Evolutionary conservation across 1,140 invertebrate species (phyloP).

Genomic region (Medauroidea extradentata): DNA sequence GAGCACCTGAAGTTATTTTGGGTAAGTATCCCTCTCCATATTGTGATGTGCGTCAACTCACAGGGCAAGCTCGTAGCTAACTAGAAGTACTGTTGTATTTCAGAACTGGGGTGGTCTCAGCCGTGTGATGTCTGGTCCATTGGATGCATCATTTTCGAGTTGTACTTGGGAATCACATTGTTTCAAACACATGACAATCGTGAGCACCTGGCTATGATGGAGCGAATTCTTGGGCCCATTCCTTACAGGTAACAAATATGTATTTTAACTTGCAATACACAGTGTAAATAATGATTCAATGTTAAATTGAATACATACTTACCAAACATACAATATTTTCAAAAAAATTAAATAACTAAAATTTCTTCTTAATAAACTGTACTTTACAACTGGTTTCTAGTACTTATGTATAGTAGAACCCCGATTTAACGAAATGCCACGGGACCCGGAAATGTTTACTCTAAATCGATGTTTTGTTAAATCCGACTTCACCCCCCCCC

Average conservation of each 20-base stretch:
- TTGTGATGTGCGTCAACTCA: too few relatives aligned
- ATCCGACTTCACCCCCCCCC: too few relatives aligned
- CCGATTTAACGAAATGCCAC: too few relatives aligned
- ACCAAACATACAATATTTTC: too few relatives aligned
- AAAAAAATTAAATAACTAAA: too few relatives aligned
- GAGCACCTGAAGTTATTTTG: constrained; percentile 98
- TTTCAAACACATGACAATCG: constrained; percentile 99
- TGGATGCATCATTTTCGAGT: constrained; percentile 98
- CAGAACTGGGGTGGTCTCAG: constrained; percentile 98
- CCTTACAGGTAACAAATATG: constrained; percentile 83
- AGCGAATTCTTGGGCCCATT: constrained; percentile 92
- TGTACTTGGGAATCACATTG: constrained; percentile 96
- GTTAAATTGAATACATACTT: too few relatives aligned
- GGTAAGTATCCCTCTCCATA: constrained; percentile 50
- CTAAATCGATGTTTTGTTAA: too few relatives aligned
- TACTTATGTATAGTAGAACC: too few relatives aligned
- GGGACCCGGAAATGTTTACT: too few relatives aligned
- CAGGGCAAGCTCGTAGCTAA: too few relatives aligned
- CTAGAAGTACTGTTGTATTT: constrained; percentile 29
- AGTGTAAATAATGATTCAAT: too few relatives aligned
- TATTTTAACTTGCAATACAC: not conserved
- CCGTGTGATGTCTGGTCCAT: constrained; percentile 99
- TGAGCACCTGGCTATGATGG: constrained; percentile 99
- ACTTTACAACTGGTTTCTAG: not conserved
- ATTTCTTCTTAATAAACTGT: not conserved